Base-by-base conservation (phyloP, 2,888 invertebrate species). In the Tolmerus cingulatus region DNA sequence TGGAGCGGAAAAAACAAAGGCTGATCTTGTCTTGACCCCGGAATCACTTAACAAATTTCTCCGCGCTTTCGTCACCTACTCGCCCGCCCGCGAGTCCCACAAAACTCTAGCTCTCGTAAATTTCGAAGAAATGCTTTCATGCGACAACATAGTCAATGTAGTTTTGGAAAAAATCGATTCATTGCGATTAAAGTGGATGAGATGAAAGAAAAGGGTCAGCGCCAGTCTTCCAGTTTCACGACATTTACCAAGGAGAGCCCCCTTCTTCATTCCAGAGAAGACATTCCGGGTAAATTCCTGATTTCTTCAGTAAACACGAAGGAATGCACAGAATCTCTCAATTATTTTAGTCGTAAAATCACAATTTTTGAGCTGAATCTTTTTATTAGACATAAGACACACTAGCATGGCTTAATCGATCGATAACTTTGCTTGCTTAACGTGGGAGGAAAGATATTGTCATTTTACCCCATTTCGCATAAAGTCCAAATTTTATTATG, bases 31-130 rank as follows among this genome's bases (percentile, higher is more conserved):
- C 51, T 78, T 51, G 30, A 51, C 1, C 30, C 5, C 66, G 12
- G 16, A 81, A 30, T 55, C 81, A 81, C 81, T 81, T 81, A 81
- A 81, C 81, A 81, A 81, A 55, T 81, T 81, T 81, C 55, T 55
- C 30, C 30, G 51, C 34, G 30, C 16, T 81, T 51, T 81, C 46
- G n/a, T 55, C 43, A 27, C 23, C 46, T 30, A 30, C 51, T 81
- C 19, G 81, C 23, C 16, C 51, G 30, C 43, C 16, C 12, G 12
- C 14, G 16, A 34, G 43, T 12, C 43, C 43, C 12, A 51, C 30
- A 37, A 55, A n/a, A 81, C 66, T 30, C 9, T 9, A 79, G 14
- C 16, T 51, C 19, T 51, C 55, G 16, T 81, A 81, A 81, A 78
- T 37, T 78, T 43, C 16, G 16, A 81, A 16, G 55, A 55, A 81